phyloP scores from a whole-genome alignment of 1,140 invertebrate species.

The Zaprionus ornatus region DNA sequence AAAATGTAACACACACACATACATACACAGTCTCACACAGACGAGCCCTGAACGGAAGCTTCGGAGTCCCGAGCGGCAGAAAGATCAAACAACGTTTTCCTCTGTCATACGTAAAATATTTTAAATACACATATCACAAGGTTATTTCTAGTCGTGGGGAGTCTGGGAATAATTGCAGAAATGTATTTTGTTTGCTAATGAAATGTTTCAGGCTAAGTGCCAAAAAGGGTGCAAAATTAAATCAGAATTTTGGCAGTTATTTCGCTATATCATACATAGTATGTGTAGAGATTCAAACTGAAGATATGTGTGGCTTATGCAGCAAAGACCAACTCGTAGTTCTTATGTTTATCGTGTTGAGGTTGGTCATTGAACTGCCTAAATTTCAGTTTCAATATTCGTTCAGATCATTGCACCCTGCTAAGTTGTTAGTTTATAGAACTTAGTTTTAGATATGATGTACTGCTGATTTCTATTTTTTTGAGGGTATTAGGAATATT shows the following conservation, averaged over 20 bases:
- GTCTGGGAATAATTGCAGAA: slow-evolving; percentile 64
- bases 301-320: background rate
- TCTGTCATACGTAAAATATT: slow-evolving; percentile 76
- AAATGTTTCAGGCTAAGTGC: slow-evolving; percentile 46
- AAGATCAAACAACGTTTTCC: slow-evolving; percentile 64
- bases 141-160: slow-evolving; percentile 13
- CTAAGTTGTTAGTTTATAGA: slow-evolving; percentile 35
- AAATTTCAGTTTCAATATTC: background rate
- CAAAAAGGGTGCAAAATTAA: slow-evolving; percentile 39
- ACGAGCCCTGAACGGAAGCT: slow-evolving; percentile 1
- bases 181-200: slow-evolving; percentile 74
- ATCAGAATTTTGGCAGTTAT: background rate
- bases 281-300: background rate
- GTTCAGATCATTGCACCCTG: slow-evolving; percentile 48
- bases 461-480: background rate
- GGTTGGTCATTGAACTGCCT: slow-evolving; percentile 63
- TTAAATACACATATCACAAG: slow-evolving; percentile 48
- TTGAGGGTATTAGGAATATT: background rate
- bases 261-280: no score
- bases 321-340: background rate
- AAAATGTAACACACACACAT: slow-evolving; percentile 30
- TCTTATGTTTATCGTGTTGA: slow-evolving; percentile 35
- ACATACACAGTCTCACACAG: background rate
- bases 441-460: background rate
- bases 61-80: background rate